phyloP scores from a whole-genome alignment of 2,797 vertebrate species.

The Salmo trutta region DNA sequence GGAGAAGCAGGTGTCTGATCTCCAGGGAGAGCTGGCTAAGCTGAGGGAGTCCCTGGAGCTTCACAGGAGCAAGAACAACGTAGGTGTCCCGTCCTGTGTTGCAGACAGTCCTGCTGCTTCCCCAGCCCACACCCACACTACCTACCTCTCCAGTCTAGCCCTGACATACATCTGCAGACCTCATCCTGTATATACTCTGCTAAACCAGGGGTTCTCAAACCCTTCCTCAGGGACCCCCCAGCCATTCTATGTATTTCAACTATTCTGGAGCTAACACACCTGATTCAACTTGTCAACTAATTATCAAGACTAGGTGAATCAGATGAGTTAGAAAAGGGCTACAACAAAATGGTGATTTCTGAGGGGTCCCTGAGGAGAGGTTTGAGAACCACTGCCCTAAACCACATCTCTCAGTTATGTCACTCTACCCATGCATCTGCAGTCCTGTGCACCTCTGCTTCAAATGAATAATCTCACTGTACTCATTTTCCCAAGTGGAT shows the following conservation, averaged over 20 bases:
- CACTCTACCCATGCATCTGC: neutral
- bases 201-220: too few relatives aligned
- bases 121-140: neutral
- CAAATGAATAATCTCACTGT: neutral
- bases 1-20: constrained; percentile 78
- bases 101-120: neutral
- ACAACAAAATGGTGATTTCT: too few relatives aligned
- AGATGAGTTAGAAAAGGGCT: too few relatives aligned
- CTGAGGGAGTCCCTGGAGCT: constrained; percentile 88
- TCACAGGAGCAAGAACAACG: constrained; percentile 96
- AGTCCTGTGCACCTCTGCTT: neutral
- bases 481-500: neutral
- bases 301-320: too few relatives aligned
- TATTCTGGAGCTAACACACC: too few relatives aligned
- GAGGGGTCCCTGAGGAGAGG: too few relatives aligned
- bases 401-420: neutral
- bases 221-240: too few relatives aligned
- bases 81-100: constrained; percentile 71
- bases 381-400: too few relatives aligned
- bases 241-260: too few relatives aligned
- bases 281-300: too few relatives aligned
- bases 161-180: neutral
- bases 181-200: neutral
- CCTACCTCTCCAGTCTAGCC: neutral
- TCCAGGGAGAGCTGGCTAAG: constrained; percentile 81